Evolutionary conservation across 2,113 vertebrate genomes (phyloP).

Genomic region (Gulo gulo): DNA sequence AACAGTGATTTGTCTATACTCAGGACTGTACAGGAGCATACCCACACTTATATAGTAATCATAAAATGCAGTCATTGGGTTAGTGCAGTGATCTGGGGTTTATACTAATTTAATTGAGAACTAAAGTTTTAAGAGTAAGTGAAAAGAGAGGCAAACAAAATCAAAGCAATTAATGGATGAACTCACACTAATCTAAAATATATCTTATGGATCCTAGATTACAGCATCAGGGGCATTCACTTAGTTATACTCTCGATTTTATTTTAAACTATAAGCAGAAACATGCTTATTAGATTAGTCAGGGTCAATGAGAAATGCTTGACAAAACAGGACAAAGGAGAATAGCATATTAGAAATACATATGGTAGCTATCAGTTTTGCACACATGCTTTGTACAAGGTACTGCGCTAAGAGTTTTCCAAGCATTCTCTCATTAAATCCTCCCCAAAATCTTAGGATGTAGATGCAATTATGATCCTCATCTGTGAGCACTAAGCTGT

Average conservation of each 20-base stretch:
- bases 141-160: neutral
- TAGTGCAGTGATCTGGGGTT: neutral
- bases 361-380: neutral
- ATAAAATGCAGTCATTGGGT: neutral
- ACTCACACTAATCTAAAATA: neutral
- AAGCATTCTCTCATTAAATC: neutral
- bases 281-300: neutral
- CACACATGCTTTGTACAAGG: neutral
- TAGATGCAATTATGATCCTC: neutral
- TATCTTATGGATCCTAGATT: neutral
- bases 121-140: neutral
- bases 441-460: neutral
- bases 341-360: neutral
- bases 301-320: neutral
- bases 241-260: neutral
- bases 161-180: neutral
- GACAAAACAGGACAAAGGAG: neutral
- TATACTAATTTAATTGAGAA: neutral
- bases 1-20: neutral
- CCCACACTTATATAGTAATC: neutral
- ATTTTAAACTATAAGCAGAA: neutral
- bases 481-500: neutral
- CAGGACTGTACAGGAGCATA: neutral
- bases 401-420: neutral
- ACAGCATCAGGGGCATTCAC: neutral